These are phyloP conservation scores for Muscidifurax raptorellus DNA, from an alignment of 1,140 invertebrate genomes.

Conservation along the genomic window DNA sequence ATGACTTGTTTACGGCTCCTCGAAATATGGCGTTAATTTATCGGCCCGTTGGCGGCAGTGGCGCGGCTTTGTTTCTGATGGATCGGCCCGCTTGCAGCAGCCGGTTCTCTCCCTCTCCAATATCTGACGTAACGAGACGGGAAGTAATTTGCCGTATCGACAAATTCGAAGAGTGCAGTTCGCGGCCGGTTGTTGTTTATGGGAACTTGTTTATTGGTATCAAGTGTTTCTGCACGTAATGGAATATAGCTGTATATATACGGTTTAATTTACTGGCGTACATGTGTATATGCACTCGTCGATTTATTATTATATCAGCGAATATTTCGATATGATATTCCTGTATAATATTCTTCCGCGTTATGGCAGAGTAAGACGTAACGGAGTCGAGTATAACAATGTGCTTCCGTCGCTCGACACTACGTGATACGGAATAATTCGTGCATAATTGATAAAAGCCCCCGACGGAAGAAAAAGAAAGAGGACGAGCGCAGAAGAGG, in stretches of 20 bases:
- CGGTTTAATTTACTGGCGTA: background rate
- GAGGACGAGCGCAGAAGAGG: background rate
- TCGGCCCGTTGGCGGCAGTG: background rate
- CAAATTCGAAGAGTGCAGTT: conserved; percentile 2
- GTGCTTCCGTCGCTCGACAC: too few relatives aligned
- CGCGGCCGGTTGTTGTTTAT: background rate
- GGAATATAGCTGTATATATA: background rate
- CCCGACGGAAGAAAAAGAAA: background rate
- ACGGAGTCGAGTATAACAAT: background rate
- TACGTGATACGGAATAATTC: conserved; percentile 29
- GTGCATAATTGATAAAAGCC: conserved; percentile 31
- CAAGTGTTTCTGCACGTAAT: conserved; percentile 3
- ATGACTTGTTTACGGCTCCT: conserved; percentile 46
- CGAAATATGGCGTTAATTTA: conserved; percentile 40
- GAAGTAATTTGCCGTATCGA: background rate
- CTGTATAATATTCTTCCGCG: background rate
- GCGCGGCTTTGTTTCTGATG: conserved; percentile 29
- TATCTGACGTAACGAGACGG: background rate
- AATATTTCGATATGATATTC: background rate
- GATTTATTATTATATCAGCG: background rate
- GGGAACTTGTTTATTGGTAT: background rate
- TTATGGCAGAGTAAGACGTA: background rate
- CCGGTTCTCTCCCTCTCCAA: background rate
- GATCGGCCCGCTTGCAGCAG: background rate
- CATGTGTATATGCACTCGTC: background rate